Conservation (phyloP, 2,888 invertebrate species). For the Drosophila mayaguana region DNA sequence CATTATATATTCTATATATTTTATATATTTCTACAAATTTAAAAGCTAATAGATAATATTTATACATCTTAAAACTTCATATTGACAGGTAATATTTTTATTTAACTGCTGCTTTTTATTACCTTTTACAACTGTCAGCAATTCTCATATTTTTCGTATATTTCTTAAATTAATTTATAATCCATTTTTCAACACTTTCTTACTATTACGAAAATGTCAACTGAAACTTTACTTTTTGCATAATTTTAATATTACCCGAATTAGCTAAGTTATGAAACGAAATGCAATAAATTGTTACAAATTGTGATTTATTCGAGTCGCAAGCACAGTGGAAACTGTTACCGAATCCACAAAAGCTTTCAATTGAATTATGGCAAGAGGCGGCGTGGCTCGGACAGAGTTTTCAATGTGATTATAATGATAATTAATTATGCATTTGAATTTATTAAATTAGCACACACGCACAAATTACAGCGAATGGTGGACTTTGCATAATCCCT, state of each 20-base stretch:
- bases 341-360: slow-evolving; percentile 29
- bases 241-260: slow-evolving; percentile 1
- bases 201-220: neutral
- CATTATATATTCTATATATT: no score
- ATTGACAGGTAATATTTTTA: no score
- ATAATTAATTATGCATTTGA: slow-evolving; percentile 72
- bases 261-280: neutral
- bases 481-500: slow-evolving; percentile 48
- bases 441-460: slow-evolving; percentile 63
- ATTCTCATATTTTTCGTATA: no score
- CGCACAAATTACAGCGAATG: slow-evolving; percentile 39
- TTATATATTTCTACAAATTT: no score
- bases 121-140: no score
- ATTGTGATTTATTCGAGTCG: slow-evolving; percentile 48
- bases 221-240: slow-evolving; percentile 2
- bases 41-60: no score
- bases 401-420: slow-evolving; percentile 33
- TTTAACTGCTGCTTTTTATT: no score
- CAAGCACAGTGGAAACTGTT: slow-evolving; percentile 37
- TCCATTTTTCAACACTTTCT: neutral
- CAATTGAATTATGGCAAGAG: slow-evolving; percentile 21
- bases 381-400: neutral
- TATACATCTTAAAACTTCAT: no score
- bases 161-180: neutral
- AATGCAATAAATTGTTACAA: slow-evolving; percentile 28